Evolutionary conservation across 2,888 invertebrate species (phyloP).

Genomic region (Diarsia mendica): DNA sequence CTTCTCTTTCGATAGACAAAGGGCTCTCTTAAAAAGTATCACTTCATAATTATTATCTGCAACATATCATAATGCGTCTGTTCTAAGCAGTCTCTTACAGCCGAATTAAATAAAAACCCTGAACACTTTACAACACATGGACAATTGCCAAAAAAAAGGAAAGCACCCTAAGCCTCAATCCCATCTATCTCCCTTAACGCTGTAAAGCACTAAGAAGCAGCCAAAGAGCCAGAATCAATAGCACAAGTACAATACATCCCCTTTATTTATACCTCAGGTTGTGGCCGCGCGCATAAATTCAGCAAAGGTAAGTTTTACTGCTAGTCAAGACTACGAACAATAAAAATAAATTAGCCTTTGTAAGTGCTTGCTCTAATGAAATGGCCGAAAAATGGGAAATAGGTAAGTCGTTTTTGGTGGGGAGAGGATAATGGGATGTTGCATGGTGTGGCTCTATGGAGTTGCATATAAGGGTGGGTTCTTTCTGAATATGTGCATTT

Average conservation of each 20-base stretch:
- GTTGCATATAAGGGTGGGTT: slow-evolving; percentile 1
- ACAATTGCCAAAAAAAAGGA: not conserved
- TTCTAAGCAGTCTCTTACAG: not conserved
- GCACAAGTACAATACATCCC: slow-evolving; percentile 24
- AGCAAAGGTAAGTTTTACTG: slow-evolving; percentile 60
- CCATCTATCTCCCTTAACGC: slow-evolving; percentile 29
- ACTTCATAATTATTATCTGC: too few relatives aligned
- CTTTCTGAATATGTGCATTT: too few relatives aligned
- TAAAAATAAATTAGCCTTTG: slow-evolving; percentile 66
- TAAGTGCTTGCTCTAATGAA: slow-evolving; percentile 67
- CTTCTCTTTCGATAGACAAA: too few relatives aligned
- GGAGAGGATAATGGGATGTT: slow-evolving; percentile 6
- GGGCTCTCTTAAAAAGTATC: too few relatives aligned
- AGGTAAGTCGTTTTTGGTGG: slow-evolving; percentile 17
- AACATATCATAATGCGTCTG: too few relatives aligned
- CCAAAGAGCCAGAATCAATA: slow-evolving; percentile 38
- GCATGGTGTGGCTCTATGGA: not conserved
- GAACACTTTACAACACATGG: not conserved
- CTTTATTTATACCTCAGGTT: slow-evolving; percentile 62
- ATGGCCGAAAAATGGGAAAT: slow-evolving; percentile 61
- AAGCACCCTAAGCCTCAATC: not conserved
- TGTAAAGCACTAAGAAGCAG: slow-evolving; percentile 25
- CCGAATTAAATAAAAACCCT: not conserved
- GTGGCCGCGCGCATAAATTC: slow-evolving; percentile 59
- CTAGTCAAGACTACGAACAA: slow-evolving; percentile 62